Evolutionary conservation across 2,797 vertebrate genomes (phyloP).

Genomic region (Micropoecilia bifurca): DNA sequence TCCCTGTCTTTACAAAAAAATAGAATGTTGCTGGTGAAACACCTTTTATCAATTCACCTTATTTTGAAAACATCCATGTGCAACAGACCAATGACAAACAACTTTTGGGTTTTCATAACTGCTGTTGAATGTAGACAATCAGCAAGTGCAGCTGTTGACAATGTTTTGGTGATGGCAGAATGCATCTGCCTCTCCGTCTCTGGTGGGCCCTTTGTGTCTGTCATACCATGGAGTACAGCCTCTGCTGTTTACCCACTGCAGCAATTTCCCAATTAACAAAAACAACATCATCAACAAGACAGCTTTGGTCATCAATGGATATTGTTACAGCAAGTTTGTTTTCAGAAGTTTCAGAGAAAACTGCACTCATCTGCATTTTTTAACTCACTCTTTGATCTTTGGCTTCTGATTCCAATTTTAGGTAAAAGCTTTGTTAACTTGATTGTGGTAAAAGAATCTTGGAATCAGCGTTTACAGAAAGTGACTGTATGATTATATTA

Average conservation of each 20-base stretch:
- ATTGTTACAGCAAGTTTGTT: not conserved
- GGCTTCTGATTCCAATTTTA: not conserved
- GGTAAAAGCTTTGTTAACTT: not conserved
- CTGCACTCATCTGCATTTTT: not conserved
- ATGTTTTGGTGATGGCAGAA: slow-evolving; percentile 9
- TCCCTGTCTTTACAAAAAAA: not conserved
- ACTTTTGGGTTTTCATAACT: not conserved
- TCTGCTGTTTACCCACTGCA: not conserved
- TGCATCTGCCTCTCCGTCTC: not conserved
- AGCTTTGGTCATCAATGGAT: not conserved
- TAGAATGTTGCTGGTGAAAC: not conserved
- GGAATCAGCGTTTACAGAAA: not conserved
- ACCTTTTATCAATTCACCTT: not conserved
- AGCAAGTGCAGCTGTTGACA: slow-evolving; percentile 8
- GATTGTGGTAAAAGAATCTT: not conserved
- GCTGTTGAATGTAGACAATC: not conserved
- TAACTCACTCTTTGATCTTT: not conserved
- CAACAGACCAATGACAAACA: not conserved
- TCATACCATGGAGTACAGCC: not conserved
- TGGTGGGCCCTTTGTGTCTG: not conserved
- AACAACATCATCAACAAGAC: not conserved
- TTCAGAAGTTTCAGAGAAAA: not conserved
- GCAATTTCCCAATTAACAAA: not conserved
- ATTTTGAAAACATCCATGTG: not conserved
- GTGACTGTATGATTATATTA: not conserved